Evolutionary conservation across 2,888 invertebrate species (phyloP).

Genomic region (Clivina fossor): DNA sequence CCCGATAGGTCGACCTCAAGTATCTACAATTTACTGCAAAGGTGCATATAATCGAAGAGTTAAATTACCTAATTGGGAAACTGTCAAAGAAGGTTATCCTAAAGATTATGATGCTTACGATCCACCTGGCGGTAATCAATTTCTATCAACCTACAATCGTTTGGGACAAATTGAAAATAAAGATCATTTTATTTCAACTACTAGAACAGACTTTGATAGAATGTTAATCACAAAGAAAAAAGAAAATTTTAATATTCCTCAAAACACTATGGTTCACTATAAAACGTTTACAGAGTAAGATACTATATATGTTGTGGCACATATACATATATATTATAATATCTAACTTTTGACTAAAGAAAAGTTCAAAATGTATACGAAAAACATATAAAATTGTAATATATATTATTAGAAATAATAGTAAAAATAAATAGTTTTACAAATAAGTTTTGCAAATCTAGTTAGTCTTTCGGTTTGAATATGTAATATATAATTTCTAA

Average conservation of each 20-base stretch:
- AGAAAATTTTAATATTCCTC: slow-evolving; percentile 10
- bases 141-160: slow-evolving; percentile 55
- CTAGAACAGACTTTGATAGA: too few species aligned
- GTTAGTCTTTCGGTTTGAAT: too few species aligned
- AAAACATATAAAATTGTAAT: background rate
- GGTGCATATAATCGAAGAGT: slow-evolving; percentile 50
- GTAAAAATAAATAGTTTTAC: too few species aligned
- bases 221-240: too few species aligned
- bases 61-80: slow-evolving; percentile 58
- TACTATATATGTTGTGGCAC: slow-evolving; percentile 57
- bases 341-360: background rate
- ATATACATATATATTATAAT: slow-evolving; percentile 46
- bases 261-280: slow-evolving; percentile 42
- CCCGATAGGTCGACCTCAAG: slow-evolving; percentile 3
- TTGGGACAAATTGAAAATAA: slow-evolving; percentile 53
- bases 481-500: too few species aligned
- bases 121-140: slow-evolving; percentile 54
- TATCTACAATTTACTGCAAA: slow-evolving; percentile 10
- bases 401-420: too few species aligned
- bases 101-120: slow-evolving; percentile 58
- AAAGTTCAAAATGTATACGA: background rate
- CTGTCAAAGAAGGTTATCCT: slow-evolving; percentile 51
- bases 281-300: slow-evolving; percentile 45
- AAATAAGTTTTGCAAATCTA: too few species aligned
- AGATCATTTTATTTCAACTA: slow-evolving; percentile 54